Conservation (phyloP, 2,888 invertebrate genomes). For the Drosophila mettleri region DNA sequence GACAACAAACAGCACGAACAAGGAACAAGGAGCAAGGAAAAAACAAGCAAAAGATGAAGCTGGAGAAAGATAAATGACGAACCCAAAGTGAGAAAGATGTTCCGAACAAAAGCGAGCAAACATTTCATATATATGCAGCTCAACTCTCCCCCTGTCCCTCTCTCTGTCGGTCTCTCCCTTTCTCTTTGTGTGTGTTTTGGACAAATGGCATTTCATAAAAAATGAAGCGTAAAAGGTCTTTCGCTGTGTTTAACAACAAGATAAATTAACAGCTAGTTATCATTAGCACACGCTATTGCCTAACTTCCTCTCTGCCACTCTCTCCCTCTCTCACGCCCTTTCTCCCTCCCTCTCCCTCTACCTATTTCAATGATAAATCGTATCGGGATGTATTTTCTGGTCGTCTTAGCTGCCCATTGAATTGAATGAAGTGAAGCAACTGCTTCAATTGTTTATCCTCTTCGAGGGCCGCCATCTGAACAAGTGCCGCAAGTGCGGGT, state of each 20-base stretch:
- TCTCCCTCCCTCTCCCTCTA: not conserved
- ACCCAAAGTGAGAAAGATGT: constrained; percentile 39
- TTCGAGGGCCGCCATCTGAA: constrained; percentile 2
- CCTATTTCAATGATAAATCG: not conserved
- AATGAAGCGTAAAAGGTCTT: constrained; percentile 29
- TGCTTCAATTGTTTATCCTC: not conserved
- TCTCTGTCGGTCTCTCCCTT: not conserved
- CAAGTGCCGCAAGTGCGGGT: not conserved
- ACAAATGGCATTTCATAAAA: constrained; percentile 50
- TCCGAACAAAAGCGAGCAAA: constrained; percentile 26
- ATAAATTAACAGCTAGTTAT: constrained; percentile 37
- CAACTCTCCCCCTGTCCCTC: not conserved
- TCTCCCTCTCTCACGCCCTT: not conserved
- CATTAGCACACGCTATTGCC: constrained; percentile 43
- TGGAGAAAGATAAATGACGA: constrained; percentile 36
- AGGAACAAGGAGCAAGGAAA: too few relatives aligned
- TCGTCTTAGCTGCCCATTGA: not conserved
- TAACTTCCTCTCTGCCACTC: not conserved
- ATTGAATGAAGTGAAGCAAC: not conserved
- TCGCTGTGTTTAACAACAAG: constrained; percentile 5
- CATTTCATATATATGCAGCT: constrained; percentile 8
- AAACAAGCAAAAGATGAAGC: constrained; percentile 14
- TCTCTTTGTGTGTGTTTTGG: not conserved
- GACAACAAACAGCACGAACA: constrained; percentile 21
- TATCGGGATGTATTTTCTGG: not conserved